A percentile compares a stretch with the other conserved stretches of the same genome.
These are phyloP conservation scores for Arctia plantaginis DNA, from an alignment of 2,888 invertebrate genomes.

Conservation along the genomic window DNA sequence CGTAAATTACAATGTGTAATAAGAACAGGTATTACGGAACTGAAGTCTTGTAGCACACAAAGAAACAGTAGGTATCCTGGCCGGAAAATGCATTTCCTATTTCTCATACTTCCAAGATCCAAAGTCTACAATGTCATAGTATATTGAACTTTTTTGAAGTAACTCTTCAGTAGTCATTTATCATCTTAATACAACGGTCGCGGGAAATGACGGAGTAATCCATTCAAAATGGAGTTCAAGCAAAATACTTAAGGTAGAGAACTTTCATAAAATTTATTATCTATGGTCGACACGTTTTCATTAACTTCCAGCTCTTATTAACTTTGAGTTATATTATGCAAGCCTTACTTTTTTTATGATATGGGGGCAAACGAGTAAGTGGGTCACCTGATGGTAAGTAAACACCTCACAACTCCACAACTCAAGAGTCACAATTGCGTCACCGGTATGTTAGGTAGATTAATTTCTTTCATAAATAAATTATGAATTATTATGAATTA, in stretches of 20 bases:
- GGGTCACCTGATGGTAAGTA: not conserved
- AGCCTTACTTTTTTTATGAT: not conserved
- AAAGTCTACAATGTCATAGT: not conserved
- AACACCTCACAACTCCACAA: not conserved
- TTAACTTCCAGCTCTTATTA: conserved; percentile 2
- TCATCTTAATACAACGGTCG: conserved; percentile 16
- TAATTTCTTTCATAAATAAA: too few relatives aligned
- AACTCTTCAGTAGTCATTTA: conserved; percentile 16
- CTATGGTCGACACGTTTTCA: conserved; percentile 2
- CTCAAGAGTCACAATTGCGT: too few relatives aligned
- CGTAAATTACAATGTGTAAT: conserved; percentile 34
- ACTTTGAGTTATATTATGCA: not conserved
- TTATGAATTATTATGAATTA: too few relatives aligned
- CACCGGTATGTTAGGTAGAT: too few relatives aligned
- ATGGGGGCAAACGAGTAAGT: not conserved
- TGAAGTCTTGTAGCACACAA: conserved; percentile 50
- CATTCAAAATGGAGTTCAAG: conserved; percentile 16
- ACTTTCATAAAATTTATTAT: conserved; percentile 16
- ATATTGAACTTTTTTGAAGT: conserved; percentile 4
- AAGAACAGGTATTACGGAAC: conserved; percentile 46
- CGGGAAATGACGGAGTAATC: conserved; percentile 24
- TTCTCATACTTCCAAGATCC: conserved; percentile 27
- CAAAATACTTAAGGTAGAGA: conserved; percentile 15
- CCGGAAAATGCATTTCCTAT: conserved; percentile 52
- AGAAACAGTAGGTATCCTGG: conserved; percentile 36